Conservation (phyloP, 1,140 invertebrate genomes). For the Micrasema longulum region DNA sequence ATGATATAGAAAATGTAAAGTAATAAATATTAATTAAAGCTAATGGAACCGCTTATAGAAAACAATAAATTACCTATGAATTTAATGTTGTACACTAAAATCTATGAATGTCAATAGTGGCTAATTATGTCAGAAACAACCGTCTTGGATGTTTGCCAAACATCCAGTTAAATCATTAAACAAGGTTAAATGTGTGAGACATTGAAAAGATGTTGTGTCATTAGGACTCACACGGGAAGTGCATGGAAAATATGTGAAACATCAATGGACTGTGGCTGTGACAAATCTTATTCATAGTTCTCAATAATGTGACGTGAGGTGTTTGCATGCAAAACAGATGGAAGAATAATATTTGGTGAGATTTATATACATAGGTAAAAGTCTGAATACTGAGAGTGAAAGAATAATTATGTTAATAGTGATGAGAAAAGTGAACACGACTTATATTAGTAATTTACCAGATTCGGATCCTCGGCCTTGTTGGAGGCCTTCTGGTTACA, state of each 20-base stretch:
- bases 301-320: no score
- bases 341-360: no score
- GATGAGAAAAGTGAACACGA: conserved; percentile 4
- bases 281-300: no score
- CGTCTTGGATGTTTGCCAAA: conserved; percentile 33
- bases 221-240: background rate
- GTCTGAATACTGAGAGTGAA: background rate
- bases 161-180: conserved; percentile 16
- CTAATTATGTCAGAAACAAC: conserved; percentile 24
- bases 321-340: no score
- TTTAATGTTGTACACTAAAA: no score
- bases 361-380: no score
- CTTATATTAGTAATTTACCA: conserved; percentile 74
- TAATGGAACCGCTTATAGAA: no score
- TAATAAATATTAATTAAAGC: no score
- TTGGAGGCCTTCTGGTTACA: conserved; percentile 78
- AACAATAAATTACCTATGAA: no score
- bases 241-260: background rate
- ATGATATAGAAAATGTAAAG: no score
- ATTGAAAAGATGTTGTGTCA: conserved; percentile 14
- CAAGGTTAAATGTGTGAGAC: conserved; percentile 38
- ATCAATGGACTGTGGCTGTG: background rate
- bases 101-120: no score
- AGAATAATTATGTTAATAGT: background rate
- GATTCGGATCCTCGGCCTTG: conserved; percentile 90